Base-by-base conservation (phyloP, 1,140 invertebrate genomes). In the Mizuhopecten yessoensis region DNA sequence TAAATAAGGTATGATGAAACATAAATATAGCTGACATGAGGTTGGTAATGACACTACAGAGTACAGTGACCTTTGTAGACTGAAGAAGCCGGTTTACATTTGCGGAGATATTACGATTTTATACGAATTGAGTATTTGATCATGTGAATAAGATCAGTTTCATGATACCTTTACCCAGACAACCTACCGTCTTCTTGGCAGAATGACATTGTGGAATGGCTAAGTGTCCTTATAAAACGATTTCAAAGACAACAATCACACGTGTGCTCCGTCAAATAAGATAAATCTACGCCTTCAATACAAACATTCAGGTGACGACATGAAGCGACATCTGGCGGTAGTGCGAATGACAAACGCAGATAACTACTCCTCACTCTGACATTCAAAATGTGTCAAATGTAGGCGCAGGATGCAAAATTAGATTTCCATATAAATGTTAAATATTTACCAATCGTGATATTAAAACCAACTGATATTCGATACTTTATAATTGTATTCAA, bases 161-260 rank as follows among this genome's bases (percentile, higher is more conserved):
- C 20, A 9, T 9, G 9, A 7, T 3, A 9, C 23, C n/a, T 7
- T 29, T 29, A 9, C 17, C 57, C 57, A 11, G 17, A 75, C 3
- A 17, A 75, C 57, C 3, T 75, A 75, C 57, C 57, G 57, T 75
- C 57, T 75, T 75, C 57, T n/a, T 75, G 57, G 57, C 57, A 75
- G n/a, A 75, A 75, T 23, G 57, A 75, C 57, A 75, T 75, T n/a
- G n/a, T 75, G 3, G n/a, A 75, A 75, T 75, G n/a, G 1, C 29
- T 75, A 29, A n/a, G 0, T 29, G 57, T 75, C 57, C 23, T 75
- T 75, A 75, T 29, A 17, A 75, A 75, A n/a, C 17, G 1, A 49
- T 20, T n/a, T 75, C 23, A 75, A n/a, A 49, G 23, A 75, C 57
- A 75, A 29, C 57, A 75, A 75, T 29, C 57, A 75, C 57, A 17